Evolutionary conservation across 2,888 invertebrate genomes (phyloP).

Genomic region (Eueremaeus valkanovi): DNA sequence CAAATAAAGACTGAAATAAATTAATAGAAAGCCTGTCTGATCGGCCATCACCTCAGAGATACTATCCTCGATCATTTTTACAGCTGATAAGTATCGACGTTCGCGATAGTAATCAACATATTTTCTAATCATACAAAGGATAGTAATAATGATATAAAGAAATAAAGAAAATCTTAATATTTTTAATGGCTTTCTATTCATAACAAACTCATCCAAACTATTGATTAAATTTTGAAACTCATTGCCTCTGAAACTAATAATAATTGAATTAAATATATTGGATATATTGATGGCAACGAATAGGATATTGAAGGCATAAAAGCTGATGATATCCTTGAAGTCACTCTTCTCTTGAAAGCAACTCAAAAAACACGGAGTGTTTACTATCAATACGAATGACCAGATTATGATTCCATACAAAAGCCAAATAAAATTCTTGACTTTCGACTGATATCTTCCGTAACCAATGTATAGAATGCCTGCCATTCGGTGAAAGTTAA

Average conservation of each 20-base stretch:
- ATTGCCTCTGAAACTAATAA: background rate
- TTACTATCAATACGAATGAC: background rate
- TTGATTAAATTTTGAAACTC: background rate
- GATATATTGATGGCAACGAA: too few species aligned
- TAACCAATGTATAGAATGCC: background rate
- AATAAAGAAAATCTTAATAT: background rate
- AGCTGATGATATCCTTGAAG: background rate
- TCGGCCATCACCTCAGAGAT: background rate
- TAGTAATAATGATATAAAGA: background rate
- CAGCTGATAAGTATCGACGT: too few species aligned
- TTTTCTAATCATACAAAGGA: background rate
- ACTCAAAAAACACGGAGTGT: background rate
- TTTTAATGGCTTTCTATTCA: background rate
- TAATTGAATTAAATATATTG: background rate
- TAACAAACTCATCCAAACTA: background rate
- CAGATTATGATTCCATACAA: background rate
- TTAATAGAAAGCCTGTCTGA: background rate
- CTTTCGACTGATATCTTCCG: background rate
- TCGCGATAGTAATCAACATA: too few species aligned
- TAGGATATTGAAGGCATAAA: background rate
- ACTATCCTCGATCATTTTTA: background rate
- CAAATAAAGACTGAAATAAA: background rate
- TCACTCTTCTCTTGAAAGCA: background rate
- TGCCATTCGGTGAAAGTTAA: background rate
- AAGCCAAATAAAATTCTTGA: background rate